phyloP scores from a whole-genome alignment of 1,140 invertebrate genomes.

The Zaprionus tsacasi region DNA sequence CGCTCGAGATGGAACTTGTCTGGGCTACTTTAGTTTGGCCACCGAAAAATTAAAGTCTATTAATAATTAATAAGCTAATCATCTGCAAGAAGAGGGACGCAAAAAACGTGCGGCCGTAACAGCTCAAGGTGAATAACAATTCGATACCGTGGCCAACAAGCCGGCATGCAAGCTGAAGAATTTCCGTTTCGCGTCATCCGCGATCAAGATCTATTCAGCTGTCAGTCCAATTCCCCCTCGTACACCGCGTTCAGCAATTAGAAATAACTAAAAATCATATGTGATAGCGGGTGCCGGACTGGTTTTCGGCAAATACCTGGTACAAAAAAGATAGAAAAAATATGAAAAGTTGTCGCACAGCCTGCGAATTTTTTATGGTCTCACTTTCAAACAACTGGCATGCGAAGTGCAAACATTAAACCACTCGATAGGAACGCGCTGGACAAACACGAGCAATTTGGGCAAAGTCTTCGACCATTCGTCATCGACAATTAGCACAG shows the following conservation, averaged over 20 bases:
- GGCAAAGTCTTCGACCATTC: slow-evolving; percentile 51
- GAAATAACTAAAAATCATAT: slow-evolving; percentile 50
- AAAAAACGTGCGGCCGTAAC: slow-evolving; percentile 26
- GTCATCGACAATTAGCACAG: slow-evolving; percentile 72
- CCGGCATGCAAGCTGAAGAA: slow-evolving; percentile 39
- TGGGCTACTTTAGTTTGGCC: slow-evolving; percentile 4
- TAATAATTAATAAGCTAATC: slow-evolving; percentile 24
- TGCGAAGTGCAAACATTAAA: slow-evolving; percentile 43
- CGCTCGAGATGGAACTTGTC: slow-evolving; percentile 2
- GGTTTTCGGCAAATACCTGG: slow-evolving; percentile 47
- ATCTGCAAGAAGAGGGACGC: slow-evolving; percentile 7
- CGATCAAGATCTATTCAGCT: slow-evolving; percentile 30
- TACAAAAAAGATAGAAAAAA: slow-evolving; percentile 21
- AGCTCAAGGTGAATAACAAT: slow-evolving; percentile 42
- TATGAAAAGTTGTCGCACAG: slow-evolving; percentile 30
- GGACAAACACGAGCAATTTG: slow-evolving; percentile 26
- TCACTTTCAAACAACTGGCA: slow-evolving; percentile 58
- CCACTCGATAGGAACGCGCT: slow-evolving; percentile 19
- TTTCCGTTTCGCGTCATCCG: slow-evolving; percentile 59
- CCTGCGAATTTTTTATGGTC: slow-evolving; percentile 41
- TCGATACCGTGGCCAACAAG: slow-evolving; percentile 21
- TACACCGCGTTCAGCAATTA: slow-evolving; percentile 21
- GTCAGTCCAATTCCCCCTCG: neutral
- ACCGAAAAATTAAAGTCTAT: slow-evolving; percentile 19
- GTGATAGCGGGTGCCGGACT: slow-evolving; percentile 54